Conservation (phyloP, 2,113 vertebrate species). For the Peromyscus californicus region DNA sequence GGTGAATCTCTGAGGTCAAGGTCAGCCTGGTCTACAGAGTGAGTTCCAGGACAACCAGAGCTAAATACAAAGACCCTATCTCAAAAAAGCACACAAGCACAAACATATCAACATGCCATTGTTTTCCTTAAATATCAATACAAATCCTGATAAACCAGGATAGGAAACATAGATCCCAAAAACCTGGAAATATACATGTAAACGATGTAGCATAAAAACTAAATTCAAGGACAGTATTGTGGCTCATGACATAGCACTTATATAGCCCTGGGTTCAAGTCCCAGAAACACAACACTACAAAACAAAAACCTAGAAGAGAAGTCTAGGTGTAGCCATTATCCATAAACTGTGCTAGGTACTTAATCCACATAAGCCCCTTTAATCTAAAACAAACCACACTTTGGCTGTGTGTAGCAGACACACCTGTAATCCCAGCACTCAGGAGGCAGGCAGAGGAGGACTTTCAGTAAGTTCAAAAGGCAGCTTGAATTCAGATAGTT, state of each 20-base stretch:
- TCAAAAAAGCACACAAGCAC: background rate
- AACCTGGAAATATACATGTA: background rate
- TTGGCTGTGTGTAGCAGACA: background rate
- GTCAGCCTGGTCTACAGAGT: background rate
- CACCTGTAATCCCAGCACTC: background rate
- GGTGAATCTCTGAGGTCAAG: background rate
- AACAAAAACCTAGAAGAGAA: background rate
- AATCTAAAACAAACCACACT: background rate
- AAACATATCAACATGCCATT: background rate
- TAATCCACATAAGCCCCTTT: background rate
- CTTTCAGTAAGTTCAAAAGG: background rate
- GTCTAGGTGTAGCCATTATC: background rate
- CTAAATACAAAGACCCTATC: background rate
- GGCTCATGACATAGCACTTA: background rate
- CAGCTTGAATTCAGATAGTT: background rate
- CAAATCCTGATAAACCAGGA: conserved; percentile 35
- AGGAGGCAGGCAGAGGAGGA: background rate
- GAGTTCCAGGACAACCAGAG: background rate
- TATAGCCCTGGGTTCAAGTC: background rate
- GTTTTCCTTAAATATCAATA: background rate
- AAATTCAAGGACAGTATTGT: background rate
- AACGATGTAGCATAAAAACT: conserved; percentile 13
- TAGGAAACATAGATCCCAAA: background rate
- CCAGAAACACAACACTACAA: background rate
- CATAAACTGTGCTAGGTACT: background rate